phyloP scores from a whole-genome alignment of 1,140 invertebrate species.

The Pomacea maculata region DNA sequence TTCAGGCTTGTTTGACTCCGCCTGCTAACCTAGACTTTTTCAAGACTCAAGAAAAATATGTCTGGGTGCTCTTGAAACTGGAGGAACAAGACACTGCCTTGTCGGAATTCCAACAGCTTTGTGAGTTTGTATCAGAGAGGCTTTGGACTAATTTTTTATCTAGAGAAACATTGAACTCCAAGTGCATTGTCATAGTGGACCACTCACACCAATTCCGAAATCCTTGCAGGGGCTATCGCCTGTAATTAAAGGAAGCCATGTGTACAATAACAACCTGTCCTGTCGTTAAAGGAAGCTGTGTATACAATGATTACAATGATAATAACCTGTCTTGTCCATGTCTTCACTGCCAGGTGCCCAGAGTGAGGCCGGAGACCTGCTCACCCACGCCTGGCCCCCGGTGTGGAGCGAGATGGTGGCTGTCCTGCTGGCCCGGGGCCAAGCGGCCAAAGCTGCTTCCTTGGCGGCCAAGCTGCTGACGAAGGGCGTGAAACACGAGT shows the following conservation, averaged over 20 bases:
- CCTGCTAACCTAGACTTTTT: conserved; percentile 2
- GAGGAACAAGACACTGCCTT: not conserved
- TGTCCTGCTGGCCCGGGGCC: not conserved
- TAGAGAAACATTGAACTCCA: too few relatives aligned
- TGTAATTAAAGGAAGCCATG: too few relatives aligned
- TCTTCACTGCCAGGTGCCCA: not conserved
- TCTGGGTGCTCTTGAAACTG: conserved; percentile 11
- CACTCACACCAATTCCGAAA: too few relatives aligned
- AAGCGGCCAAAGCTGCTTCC: not conserved
- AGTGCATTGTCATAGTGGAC: too few relatives aligned
- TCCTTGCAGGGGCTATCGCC: too few relatives aligned
- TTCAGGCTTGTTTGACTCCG: conserved; percentile 1
- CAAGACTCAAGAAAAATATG: conserved; percentile 16
- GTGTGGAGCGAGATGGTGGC: conserved; percentile 14
- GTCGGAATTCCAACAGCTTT: not conserved
- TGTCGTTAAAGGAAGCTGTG: too few relatives aligned
- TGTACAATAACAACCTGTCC: too few relatives aligned
- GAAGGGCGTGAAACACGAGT: not conserved
- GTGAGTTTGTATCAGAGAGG: not conserved
- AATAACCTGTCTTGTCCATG: too few relatives aligned
- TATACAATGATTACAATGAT: too few relatives aligned
- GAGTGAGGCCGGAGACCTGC: not conserved
- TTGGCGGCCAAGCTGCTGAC: not conserved
- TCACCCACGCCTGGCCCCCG: not conserved
- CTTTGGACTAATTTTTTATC: too few relatives aligned